Base-by-base conservation (phyloP, 2,888 invertebrate genomes). In the Drosophila mettleri region DNA sequence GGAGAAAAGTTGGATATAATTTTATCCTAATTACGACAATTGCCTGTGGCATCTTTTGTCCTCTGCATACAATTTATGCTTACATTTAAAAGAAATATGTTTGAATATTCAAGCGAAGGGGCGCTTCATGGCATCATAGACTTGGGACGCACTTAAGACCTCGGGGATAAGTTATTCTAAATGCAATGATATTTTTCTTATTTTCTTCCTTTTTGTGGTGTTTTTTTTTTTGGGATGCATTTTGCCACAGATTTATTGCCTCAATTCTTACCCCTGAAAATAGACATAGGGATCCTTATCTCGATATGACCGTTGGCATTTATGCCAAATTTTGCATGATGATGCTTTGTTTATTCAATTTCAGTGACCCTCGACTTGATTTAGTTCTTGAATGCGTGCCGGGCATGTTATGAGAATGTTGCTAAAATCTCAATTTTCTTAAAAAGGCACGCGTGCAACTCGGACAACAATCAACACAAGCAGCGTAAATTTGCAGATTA, bases 211-310 rank as follows among this genome's bases (percentile, higher is more conserved):
- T 67, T 75, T 79, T 74, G 38, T 18, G 54, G 38, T 51, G 24
- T 48, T 70, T 48, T 70, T 75, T 76, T 70, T 78, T 70, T 79
- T 74, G 75, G 73, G 74, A 69, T 73, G 73, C 67, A 73, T 72
- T 76, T 69, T 66, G 77, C 88, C 84, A 39, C 89, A 89, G 81
- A 89, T 88, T 88, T 89, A 89, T 86, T 86, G 81, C 78, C 70
- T 71, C 55, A 53, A 70, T 34, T 71, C 64, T 65, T 62, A 66
- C 43, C 54, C 64, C 18, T 49, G 38, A 29, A 41, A 22, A 36
- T 1, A 33, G 20, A 24, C n/a, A 16, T 5, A 7, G 29, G 33
- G 20, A 34, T 9, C 2, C 16, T 9, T 18, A 70, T 76, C 74
- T 86, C 66, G 80, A 86, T 83, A 80, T 38, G 54, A 49, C 39